Conservation (phyloP, 2,888 invertebrate species). For the Acanthacorydalis orientalis region DNA sequence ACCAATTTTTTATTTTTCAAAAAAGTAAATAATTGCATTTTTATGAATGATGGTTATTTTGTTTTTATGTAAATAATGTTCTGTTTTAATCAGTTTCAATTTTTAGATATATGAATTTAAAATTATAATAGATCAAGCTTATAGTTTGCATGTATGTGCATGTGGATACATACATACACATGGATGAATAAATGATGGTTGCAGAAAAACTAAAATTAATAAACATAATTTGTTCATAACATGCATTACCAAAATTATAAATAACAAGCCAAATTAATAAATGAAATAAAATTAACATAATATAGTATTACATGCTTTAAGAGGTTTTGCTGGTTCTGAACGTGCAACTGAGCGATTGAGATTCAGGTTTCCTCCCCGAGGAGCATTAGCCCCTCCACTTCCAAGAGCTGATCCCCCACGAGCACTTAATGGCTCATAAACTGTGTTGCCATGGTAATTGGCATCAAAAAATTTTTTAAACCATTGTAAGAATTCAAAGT, state of each 20-base stretch:
- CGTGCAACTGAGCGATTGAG: slow-evolving; percentile 29
- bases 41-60: too few relatives aligned
- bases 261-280: background rate
- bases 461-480: slow-evolving; percentile 99
- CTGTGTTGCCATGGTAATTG: slow-evolving; percentile 78
- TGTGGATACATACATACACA: background rate
- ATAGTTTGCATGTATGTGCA: too few relatives aligned
- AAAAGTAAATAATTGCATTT: too few relatives aligned
- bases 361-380: slow-evolving; percentile 30
- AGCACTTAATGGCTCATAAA: slow-evolving; percentile 79
- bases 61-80: too few relatives aligned
- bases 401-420: slow-evolving; percentile 79
- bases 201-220: background rate
- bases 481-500: slow-evolving; percentile 99
- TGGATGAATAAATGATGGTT: background rate
- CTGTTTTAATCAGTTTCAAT: too few relatives aligned
- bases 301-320: slow-evolving; percentile 28
- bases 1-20: too few relatives aligned
- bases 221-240: background rate
- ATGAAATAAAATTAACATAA: slow-evolving; percentile 6
- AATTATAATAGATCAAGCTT: too few relatives aligned
- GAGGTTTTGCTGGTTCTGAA: slow-evolving; percentile 25
- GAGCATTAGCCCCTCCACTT: slow-evolving; percentile 46
- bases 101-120: too few relatives aligned
- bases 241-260: slow-evolving; percentile 7